Base-by-base conservation (phyloP, 2,113 vertebrate species). In the Stigmatopora argus region DNA sequence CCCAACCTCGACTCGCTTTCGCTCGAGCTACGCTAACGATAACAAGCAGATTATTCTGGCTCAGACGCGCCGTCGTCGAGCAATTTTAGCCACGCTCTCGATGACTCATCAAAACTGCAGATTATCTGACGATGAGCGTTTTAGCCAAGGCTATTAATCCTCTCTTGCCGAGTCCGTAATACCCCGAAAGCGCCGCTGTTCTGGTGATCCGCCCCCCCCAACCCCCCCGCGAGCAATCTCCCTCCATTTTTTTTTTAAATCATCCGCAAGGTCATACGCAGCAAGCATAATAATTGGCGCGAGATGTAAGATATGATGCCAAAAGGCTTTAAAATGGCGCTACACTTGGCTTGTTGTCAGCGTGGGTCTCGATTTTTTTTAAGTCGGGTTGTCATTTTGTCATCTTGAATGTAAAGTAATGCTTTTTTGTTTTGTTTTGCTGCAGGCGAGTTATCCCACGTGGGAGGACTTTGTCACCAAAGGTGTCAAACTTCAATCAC, bases 391-490 rank as follows among this genome's bases (percentile, higher is more conserved):
- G 13, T 31, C 31, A 1, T 31, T 11, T 31, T 31, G 14, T 31
- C 26, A 23, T 23, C 31, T 31, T 8, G 53, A 56, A 6, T 45
- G 19, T 61, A 61, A 61, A 61, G 12, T 3, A 31, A 31, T 31
- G 26, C 7, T 11, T 12, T 12, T 56, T 13, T 15, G 14, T n/a
- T 45, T 23, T 79, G 31, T 80, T 73, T 18, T n/a, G 13, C 67
- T 74, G 18, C 78, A 93, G 92, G 86, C 91, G 44, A 92, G 92
- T 83, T 93, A 93, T 76, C 92, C 92, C 1, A 91, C 89, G 14
- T 93, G 92, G 92, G 92, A 93, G 80, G 92, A 93, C 78, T 93
- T 93, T 85, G 86, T 93, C 31, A 86, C 77, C 77, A 93, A 93
- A 90, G 92, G 92, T 73, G 78, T 86, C 45, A 93, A 93, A 67